Evolutionary conservation across 2,797 vertebrate species (phyloP), one percentile per base, ranked within the genome.

Genomic region (Falco berigora): DNA sequence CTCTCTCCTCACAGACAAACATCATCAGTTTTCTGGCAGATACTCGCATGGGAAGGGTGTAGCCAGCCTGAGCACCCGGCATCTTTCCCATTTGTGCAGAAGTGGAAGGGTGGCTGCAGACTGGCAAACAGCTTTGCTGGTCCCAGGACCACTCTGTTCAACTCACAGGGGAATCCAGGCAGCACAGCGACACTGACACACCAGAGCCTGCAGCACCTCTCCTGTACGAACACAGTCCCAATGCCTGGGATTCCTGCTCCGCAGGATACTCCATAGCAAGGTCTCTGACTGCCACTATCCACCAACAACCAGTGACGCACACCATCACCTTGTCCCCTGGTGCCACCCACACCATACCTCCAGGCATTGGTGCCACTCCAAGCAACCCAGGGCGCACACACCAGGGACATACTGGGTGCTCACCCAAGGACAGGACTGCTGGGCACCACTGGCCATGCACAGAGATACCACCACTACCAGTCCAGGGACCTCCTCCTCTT

Each of bases 301-400:
- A n/a, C 13, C 75, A 16, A 34, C 44, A 75, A 30, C 10, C 74
- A 12, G 62, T 9, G 85, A 56, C 14, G 27, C 32, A 38, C 66
- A 30, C 22, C 40, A 44, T 13, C 32, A 25, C 30, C 62, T 62
- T 3, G 1, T 24, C 47, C 28, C 34, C 47, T 62, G 53, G 32
- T 68, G 42, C 27, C 75, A 74, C 36, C 21, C 32, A 55, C 30
- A 21, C 30, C 21, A 3, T 1, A 5, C 8, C 34, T 47, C 19
- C 53, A 74, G 46, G 11, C n/a, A 47, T 1, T 3, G 30, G 30
- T 49, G 67, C 13, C 34, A 18, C 53, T 55, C 53, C 34, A 62
- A 74, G 34, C 0, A 1, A 79, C 38, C 12, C 17, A 46, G 8
- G 28, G n/a, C 1, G 0, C 59, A 27, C 23, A 20, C 23, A 32